A percentile compares a stretch with the other conserved stretches of the same genome.
Evolutionary conservation across 2,888 invertebrate species (phyloP).

Genomic region (Pachliopta kotzebuea): DNA sequence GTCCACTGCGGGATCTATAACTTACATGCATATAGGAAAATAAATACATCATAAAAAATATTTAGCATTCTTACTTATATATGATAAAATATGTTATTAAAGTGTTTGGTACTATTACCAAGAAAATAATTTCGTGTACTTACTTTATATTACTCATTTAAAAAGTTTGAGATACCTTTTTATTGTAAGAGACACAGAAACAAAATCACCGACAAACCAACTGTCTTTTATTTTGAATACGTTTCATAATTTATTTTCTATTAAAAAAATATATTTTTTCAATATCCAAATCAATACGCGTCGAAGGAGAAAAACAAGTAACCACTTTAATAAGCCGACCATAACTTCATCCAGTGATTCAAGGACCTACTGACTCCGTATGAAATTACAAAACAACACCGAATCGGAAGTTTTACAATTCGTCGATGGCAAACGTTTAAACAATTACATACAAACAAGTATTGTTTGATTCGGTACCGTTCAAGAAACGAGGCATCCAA

Average conservation of each 20-base stretch:
- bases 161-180: not conserved
- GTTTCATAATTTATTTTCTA: constrained; percentile 2
- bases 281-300: constrained; percentile 18
- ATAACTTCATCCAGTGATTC: constrained; percentile 23
- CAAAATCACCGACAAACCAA: not conserved
- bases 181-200: not conserved
- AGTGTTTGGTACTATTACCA: no score
- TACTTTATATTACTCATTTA: no score
- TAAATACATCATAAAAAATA: no score
- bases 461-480: constrained; percentile 21
- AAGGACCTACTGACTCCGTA: constrained; percentile 42
- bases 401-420: constrained; percentile 47
- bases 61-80: no score
- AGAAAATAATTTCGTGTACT: no score
- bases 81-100: no score
- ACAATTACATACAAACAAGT: constrained; percentile 42
- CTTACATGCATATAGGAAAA: no score
- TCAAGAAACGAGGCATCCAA: constrained; percentile 11
- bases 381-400: constrained; percentile 43
- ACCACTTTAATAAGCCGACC: constrained; percentile 6
- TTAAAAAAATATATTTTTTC: constrained; percentile 3
- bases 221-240: not conserved
- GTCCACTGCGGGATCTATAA: no score
- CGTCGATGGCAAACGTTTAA: constrained; percentile 56
- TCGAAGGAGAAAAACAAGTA: constrained; percentile 7